Percentiles rank a stretch among this genome's conserved stretches.
These are phyloP conservation scores for Drosophila bocki DNA, from an alignment of 1,140 invertebrate species.

Conservation along the genomic window DNA sequence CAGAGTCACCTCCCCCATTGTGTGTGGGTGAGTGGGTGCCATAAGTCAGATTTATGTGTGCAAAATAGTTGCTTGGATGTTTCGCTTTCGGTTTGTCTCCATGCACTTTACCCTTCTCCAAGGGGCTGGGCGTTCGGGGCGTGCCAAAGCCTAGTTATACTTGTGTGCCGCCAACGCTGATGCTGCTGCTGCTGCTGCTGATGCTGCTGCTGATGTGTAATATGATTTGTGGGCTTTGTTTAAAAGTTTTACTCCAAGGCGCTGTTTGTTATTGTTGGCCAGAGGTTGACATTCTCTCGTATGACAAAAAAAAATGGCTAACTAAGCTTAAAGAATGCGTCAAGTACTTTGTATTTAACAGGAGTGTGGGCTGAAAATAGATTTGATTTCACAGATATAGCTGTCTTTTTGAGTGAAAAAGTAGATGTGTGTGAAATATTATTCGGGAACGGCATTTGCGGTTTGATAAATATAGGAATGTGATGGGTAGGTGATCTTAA, in stretches of 20 bases:
- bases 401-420: slow-evolving; percentile 8
- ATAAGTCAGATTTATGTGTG: slow-evolving; percentile 83
- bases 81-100: slow-evolving; percentile 25
- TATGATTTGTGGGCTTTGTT: slow-evolving; percentile 76
- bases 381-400: slow-evolving; percentile 42
- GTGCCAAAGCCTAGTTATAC: slow-evolving; percentile 46
- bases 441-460: background rate
- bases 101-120: slow-evolving; percentile 46
- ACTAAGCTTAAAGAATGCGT: slow-evolving; percentile 37
- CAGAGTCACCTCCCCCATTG: slow-evolving; percentile 8
- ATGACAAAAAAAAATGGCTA: slow-evolving; percentile 56
- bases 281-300: slow-evolving; percentile 58
- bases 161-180: slow-evolving; percentile 23
- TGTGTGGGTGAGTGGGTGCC: slow-evolving; percentile 57
- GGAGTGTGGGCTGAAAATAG: background rate
- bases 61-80: slow-evolving; percentile 67
- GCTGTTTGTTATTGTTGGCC: slow-evolving; percentile 49
- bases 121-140: slow-evolving; percentile 18
- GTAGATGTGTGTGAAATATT: slow-evolving; percentile 28
- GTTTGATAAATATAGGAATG: slow-evolving; percentile 3
- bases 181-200: slow-evolving; percentile 37
- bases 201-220: slow-evolving; percentile 38
- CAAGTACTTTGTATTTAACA: slow-evolving; percentile 22
- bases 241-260: slow-evolving; percentile 63
- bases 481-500: background rate